Percentiles rank a stretch among this genome's conserved stretches.
Evolutionary conservation across 1,140 invertebrate genomes (phyloP).

Genomic region (Hetaerina americana): DNA sequence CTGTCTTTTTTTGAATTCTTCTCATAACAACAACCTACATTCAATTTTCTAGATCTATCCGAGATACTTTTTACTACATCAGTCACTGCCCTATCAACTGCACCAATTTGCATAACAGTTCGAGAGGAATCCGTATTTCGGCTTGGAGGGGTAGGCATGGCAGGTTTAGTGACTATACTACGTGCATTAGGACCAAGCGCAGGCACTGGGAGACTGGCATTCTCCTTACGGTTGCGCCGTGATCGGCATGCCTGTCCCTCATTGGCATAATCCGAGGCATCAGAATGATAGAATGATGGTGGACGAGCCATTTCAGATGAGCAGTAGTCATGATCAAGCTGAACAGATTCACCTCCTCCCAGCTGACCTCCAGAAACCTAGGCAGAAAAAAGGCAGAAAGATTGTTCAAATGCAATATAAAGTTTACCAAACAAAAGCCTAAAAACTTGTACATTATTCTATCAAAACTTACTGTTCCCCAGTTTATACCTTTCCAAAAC

Average conservation of each 20-base stretch:
- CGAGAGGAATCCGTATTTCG: background rate
- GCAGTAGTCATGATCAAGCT: conserved; percentile 40
- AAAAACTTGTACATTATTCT: no score
- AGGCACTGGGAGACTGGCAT: background rate
- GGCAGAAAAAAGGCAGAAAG: no score
- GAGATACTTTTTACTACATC: background rate
- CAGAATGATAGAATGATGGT: conserved; percentile 15
- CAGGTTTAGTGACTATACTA: background rate
- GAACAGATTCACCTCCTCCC: conserved; percentile 22
- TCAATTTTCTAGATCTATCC: background rate
- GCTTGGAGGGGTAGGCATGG: background rate
- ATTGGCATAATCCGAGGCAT: conserved; percentile 14
- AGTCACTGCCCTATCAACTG: background rate
- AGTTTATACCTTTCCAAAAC: no score
- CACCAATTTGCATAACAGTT: no score
- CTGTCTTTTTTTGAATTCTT: conserved; percentile 29
- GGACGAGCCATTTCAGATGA: conserved; percentile 9
- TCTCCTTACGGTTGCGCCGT: background rate
- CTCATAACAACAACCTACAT: conserved; percentile 12
- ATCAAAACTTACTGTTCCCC: no score
- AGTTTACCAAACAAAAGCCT: no score
- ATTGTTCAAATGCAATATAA: no score
- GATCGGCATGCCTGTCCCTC: background rate
- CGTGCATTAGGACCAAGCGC: background rate
- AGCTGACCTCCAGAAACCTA: conserved; percentile 15